phyloP scores from a whole-genome alignment of 2,888 invertebrate species.

The Polydrusus cervinus region DNA sequence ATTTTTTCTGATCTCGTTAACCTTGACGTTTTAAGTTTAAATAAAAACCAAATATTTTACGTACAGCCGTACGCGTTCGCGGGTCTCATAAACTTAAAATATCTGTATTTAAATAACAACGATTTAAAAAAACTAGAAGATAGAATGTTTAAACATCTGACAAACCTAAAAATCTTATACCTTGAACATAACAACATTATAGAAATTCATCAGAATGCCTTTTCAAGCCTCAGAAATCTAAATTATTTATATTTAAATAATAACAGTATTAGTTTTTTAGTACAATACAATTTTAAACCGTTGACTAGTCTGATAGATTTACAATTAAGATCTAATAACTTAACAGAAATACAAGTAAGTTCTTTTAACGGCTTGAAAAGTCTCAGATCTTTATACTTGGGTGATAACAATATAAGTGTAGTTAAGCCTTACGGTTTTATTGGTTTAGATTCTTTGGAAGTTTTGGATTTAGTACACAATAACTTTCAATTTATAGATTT shows the following conservation, averaged over 20 bases:
- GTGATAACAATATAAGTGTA: constrained; percentile 67
- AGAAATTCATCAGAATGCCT: constrained; percentile 68
- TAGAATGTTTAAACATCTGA: constrained; percentile 66
- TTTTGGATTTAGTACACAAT: constrained; percentile 67
- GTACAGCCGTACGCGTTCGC: constrained; percentile 68
- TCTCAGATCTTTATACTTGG: constrained; percentile 67
- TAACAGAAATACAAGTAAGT: constrained; percentile 67
- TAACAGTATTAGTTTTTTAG: constrained; percentile 67
- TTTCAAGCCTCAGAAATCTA: constrained; percentile 66
- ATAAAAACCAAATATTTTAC: constrained; percentile 66
- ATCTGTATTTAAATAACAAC: constrained; percentile 69
- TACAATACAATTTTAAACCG: constrained; percentile 68
- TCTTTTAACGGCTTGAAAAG: constrained; percentile 69
- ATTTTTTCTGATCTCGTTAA: constrained; percentile 67
- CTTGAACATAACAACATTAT: constrained; percentile 69
- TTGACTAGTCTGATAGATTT: constrained; percentile 67
- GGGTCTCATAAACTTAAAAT: constrained; percentile 67
- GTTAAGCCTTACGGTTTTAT: constrained; percentile 68
- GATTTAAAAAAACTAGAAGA: constrained; percentile 67
- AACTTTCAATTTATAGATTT: constrained; percentile 63
- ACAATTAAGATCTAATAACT: constrained; percentile 67
- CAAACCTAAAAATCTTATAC: constrained; percentile 68
- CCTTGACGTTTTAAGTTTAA: constrained; percentile 68
- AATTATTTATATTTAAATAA: constrained; percentile 68
- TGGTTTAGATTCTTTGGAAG: constrained; percentile 66